A percentile compares a stretch with the other conserved stretches of the same genome.
phyloP scores from a whole-genome alignment of 2,797 vertebrate species.

The Neostethus bicornis region DNA sequence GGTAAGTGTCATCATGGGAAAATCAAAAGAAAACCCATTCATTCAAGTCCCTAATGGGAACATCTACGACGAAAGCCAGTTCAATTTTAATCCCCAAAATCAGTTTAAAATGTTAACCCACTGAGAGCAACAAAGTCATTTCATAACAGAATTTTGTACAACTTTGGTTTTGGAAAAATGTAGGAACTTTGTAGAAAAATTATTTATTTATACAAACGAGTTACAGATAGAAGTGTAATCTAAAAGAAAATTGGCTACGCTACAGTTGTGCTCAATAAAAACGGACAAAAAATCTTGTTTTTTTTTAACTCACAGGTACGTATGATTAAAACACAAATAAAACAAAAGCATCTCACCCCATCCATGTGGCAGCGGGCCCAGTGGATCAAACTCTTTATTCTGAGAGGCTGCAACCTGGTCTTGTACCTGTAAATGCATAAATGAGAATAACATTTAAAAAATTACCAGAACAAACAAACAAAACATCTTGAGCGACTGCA shows the following conservation, averaged over 20 bases:
- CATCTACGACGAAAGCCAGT: background rate
- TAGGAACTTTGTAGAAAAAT: background rate
- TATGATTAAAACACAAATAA: background rate
- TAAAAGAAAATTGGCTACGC: background rate
- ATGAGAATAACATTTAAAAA: background rate
- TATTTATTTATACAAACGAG: too few species aligned
- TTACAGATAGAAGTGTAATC: background rate
- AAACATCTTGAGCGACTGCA: too few species aligned
- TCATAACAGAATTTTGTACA: background rate
- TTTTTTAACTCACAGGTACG: background rate
- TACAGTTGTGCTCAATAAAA: background rate
- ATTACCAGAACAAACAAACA: too few species aligned
- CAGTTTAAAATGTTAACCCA: background rate
- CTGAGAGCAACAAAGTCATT: background rate
- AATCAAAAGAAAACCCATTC: background rate
- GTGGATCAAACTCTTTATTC: conserved; percentile 96
- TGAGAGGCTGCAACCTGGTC: conserved; percentile 88
- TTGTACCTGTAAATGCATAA: conserved; percentile 74
- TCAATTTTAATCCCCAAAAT: background rate
- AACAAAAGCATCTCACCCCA: conserved; percentile 87
- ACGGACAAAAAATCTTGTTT: background rate
- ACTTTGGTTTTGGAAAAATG: background rate
- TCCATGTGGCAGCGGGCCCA: conserved; percentile 92
- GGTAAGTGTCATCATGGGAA: conserved; percentile 1
- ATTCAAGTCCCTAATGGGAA: background rate